Percentiles rank a stretch among this genome's conserved stretches.
phyloP scores from a whole-genome alignment of 2,113 vertebrate species.

The Tetraodon nigroviridis region DNA sequence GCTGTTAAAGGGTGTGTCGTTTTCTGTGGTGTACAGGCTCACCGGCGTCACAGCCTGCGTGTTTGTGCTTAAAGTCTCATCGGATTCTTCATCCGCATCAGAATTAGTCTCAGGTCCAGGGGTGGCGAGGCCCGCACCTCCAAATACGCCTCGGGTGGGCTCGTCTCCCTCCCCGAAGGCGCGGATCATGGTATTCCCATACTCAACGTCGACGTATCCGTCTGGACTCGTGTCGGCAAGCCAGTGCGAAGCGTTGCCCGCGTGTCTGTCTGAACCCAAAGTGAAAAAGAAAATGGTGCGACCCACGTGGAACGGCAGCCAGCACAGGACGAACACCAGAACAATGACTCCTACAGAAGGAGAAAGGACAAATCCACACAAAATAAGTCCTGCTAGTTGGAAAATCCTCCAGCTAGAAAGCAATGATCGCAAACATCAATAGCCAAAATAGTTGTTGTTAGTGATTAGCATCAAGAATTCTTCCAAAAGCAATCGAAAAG shows the following conservation, averaged over 20 bases:
- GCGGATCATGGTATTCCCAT: background rate
- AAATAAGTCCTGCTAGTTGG: no score
- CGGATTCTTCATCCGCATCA: background rate
- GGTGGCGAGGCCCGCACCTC: background rate
- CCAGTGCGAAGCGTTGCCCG: background rate
- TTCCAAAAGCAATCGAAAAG: no score
- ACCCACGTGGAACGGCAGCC: slow-evolving; percentile 78
- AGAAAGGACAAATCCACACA: background rate
- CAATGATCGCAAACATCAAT: no score
- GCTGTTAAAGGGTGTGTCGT: background rate
- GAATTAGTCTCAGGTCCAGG: background rate
- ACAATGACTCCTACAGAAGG: slow-evolving; percentile 72
- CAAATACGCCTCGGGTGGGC: background rate
- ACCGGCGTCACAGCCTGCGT: background rate
- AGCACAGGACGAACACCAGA: slow-evolving; percentile 75
- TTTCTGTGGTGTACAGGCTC: background rate
- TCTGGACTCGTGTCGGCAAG: background rate
- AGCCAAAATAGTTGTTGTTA: no score
- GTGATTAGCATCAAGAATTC: no score
- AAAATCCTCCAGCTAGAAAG: no score
- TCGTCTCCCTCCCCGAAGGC: background rate
- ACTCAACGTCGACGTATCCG: background rate
- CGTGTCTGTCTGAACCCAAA: slow-evolving; percentile 31
- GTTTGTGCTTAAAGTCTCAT: background rate
- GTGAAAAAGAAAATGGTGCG: slow-evolving; percentile 73